Base-by-base conservation (phyloP, 2,113 vertebrate genomes). In the Erythrocebus patas region DNA sequence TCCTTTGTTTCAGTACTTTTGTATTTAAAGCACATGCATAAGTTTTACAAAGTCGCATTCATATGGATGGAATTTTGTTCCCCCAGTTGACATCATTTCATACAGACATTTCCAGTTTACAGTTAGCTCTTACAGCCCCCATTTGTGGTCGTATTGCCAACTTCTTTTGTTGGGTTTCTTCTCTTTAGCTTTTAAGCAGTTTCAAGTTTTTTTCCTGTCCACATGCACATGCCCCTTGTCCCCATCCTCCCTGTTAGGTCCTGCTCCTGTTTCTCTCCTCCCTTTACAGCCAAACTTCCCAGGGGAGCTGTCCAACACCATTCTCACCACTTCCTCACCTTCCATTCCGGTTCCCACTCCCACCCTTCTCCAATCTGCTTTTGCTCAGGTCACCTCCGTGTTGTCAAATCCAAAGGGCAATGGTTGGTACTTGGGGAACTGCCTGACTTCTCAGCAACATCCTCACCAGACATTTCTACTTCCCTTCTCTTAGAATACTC, bases 1-100 rank as follows among this genome's bases (percentile, higher is more conserved):
- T 72, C 27, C 13, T 96, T 84, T 43, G 38, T 79, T 73, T 76
- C 64, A 30, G 3, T 32, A 68, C n/a, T 50, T 92, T 68, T 85
- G 52, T 59, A 73, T 32, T 86, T 73, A 89, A 88, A 93, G 75
- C 27, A 82, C 88, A 70, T 1, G 13, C 7, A 2, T 57, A 80
- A 14, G 10, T 89, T 93, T 93, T 90, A 78, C 22, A 90, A 55
- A 76, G 38, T 45, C 68, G 43, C 57, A 91, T n/a, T 78, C 25
- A 13, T 48, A 55, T 16, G 45, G 27, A 76, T 35, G 30, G 10
- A 52, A 3, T 16, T 17, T 55, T 55, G 87, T 32, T 57, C 30
- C 48, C 9, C 66, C 35, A 64, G 35, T 2, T 55, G 79, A 61
- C 45, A 38, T 75, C 55, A 89, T 48, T 61, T 89, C 25, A 38